Evolutionary conservation across 2,888 invertebrate species (phyloP), one percentile per base, ranked within the genome.

Genomic region (Ochropacha duplaris): DNA sequence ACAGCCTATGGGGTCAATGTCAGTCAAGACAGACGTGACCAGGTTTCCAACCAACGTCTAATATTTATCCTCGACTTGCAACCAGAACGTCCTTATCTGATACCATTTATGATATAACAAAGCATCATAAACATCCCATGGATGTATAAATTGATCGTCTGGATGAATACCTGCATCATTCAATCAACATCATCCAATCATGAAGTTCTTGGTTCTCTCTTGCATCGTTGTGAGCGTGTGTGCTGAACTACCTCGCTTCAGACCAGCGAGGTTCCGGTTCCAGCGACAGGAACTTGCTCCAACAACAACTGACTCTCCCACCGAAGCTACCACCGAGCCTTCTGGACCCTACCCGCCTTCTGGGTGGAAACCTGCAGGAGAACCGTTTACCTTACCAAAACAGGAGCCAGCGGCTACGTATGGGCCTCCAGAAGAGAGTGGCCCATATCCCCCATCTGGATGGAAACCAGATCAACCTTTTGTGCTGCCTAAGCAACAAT

Each of bases 231-330:
- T 71, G 11, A 82, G 79, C 28, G 88, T 73, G 0, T 56, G 83
- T 14, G 89, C 89, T 84, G 91, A 91, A 65, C 87, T 79, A 28
- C 93, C 93, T 87, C 91, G 92, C 78, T 87, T 84, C 67, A 79
- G 81, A 70, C 86, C 88, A 44, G 89, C 88, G 88, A 88, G 90
- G 86, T 88, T 91, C 74, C 77, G 90, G 60, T 86, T 78, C 65
- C 90, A 92, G 83, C 83, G 92, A n/a, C 87, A 86, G 60, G 90
- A 90, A 62, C 65, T 93, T 50, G 88, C 86, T 22, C 90, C 92
- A 8, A 87, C 91, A 0, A 90, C 92, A 1, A 90, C 91, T 1
- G 91, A 92, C 24, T 78, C 83, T 14, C 75, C 88, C 0, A 77
- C 81, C 0, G 90, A 90, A 66, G 63, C 86, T 0, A 90, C 90